Evolutionary conservation across 1,140 invertebrate species (phyloP).

Genomic region (Diorhabda elongata): DNA sequence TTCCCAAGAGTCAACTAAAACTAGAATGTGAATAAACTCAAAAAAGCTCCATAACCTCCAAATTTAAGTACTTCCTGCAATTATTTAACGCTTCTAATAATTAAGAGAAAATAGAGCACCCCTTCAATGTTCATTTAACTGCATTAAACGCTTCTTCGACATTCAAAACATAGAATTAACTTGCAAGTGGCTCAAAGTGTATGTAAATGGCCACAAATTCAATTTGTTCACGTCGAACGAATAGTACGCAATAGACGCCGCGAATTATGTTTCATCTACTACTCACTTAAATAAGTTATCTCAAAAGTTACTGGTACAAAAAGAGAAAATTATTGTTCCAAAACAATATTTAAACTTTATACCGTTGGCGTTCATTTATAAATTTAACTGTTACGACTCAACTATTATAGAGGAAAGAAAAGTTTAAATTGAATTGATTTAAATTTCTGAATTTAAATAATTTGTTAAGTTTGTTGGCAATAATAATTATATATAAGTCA

Average conservation of each 20-base stretch:
- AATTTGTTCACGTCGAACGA: not conserved
- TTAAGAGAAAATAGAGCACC: not conserved
- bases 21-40: too few species aligned
- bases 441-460: too few species aligned
- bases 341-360: not conserved
- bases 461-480: too few species aligned
- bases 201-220: not conserved
- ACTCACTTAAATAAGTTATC: not conserved
- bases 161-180: not conserved
- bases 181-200: not conserved
- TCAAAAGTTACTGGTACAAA: not conserved
- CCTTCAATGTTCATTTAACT: not conserved
- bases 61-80: not conserved
- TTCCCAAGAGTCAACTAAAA: too few species aligned
- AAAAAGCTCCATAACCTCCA: too few species aligned
- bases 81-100: not conserved
- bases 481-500: too few species aligned
- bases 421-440: too few species aligned
- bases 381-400: not conserved
- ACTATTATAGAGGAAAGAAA: not conserved
- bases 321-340: not conserved
- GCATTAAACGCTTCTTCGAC: not conserved
- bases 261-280: constrained; percentile 2
- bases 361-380: not conserved
- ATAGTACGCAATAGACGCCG: constrained; percentile 1